Evolutionary conservation across 2,888 invertebrate species (phyloP), one percentile per base, ranked within the genome.

Genomic region (Tenthredo amoena): DNA sequence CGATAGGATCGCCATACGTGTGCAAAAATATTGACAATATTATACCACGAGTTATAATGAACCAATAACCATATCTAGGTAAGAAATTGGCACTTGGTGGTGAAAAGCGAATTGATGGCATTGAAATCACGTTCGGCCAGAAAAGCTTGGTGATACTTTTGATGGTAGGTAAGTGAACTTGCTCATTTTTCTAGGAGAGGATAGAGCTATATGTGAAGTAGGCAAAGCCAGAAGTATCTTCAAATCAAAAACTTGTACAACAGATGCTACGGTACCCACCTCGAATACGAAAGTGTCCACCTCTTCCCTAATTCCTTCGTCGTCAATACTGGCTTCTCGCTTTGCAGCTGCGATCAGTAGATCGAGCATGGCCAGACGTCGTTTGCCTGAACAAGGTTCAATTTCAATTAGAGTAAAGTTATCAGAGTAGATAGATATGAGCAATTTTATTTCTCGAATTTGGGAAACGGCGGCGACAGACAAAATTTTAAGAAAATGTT

Each of bases 221-320:
- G 5, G 4, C 18, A 50, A 18, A 3, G 50, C 18, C 18, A 18
- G 18, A 50, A 50, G 18, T 1, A 50, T 18, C 1, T 58, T 21
- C 1, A 1, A 62, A 62, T 62, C 0, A 26, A 62, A 12, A 62
- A 21, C 5, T 2, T 26, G 3, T 1, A 0, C 2, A 6, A 15
- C 26, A 62, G 21, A 1, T 62, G 62, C 21, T 26, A 26, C 10
- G 9, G 62, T 26, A 34, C 68, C 10, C 26, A 91, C 91, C 37
- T 89, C 89, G 55, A 92, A 91, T 86, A 91, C 89, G 84, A 92
- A 93, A 0, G 92, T 92, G 74, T 92, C 91, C 1, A 93, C 92
- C 89, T 93, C 92, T 85, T 93, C 93, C 65, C 90, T 87, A 55
- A 93, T 92, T 47, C 91, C 92, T 34, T 85, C 85, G 84, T 91